Evolutionary conservation across 2,888 invertebrate species (phyloP), one percentile per base, ranked within the genome.

Genomic region (Adelognathus sp.): DNA sequence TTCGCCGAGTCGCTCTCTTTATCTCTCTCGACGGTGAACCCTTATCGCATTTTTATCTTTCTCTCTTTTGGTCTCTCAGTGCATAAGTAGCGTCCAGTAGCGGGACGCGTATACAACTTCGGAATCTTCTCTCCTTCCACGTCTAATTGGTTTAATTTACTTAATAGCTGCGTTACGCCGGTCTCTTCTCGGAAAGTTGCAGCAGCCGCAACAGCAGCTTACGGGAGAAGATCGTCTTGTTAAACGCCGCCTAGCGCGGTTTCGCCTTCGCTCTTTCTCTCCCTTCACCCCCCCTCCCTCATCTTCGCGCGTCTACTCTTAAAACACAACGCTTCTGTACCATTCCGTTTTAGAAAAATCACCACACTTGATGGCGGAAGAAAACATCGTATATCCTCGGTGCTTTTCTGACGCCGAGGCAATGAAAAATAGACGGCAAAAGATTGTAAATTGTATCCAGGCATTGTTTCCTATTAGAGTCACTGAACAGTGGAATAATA

Each of bases 101-200:
- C 52, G 33, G 44, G 63, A 41, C 46, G 39, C 56, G 33, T 66
- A 54, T 66, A 66, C 67, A 79, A 66, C 56, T 44, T n/a, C 46
- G 72, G 83, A 81, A 83, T 81, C 79, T 80, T 76, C 63, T 67
- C 74, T 73, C 75, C 61, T 66, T 71, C 56, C 73, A 76, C 72
- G 79, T 82, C 81, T 86, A 86, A 86, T 86, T 86, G 82, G 83
- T 84, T 86, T 86, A 84, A 86, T 86, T 85, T 83, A 83, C 84
- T 81, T 84, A 82, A 84, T 83, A 78, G 79, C 75, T 78, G 79
- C 76, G 84, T 84, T 83, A 84, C 79, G 78, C 61, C 64, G 73
- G 72, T 73, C 80, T 81, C 78, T 85, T 85, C 85, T 84, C 58
- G 78, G 85, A 84, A 84, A 66, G 63, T 66, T 81, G 70, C 79